Evolutionary conservation across 1,140 invertebrate genomes (phyloP).

Genomic region (Achroia grisella): DNA sequence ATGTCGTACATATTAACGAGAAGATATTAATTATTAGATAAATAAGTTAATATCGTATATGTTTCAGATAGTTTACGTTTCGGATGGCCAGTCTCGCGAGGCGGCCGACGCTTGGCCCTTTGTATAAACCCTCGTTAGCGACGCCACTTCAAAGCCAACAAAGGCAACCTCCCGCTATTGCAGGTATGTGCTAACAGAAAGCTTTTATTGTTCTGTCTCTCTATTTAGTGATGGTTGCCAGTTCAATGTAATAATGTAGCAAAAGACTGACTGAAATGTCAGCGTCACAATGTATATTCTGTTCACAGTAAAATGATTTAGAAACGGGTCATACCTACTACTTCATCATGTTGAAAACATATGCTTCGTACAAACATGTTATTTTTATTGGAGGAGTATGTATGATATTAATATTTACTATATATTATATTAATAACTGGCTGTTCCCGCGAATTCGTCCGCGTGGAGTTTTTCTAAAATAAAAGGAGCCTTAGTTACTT

Average conservation of each 20-base stretch:
- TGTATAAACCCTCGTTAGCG: slow-evolving; percentile 5
- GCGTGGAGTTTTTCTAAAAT: too few relatives aligned
- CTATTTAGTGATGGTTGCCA: not conserved
- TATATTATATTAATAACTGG: too few relatives aligned
- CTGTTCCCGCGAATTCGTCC: too few relatives aligned
- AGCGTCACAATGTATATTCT: too few relatives aligned
- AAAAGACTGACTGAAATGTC: too few relatives aligned
- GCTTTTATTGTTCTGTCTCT: not conserved
- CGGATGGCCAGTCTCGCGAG: slow-evolving; percentile 1
- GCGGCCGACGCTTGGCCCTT: not conserved
- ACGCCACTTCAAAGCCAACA: slow-evolving; percentile 1
- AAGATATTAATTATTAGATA: slow-evolving; percentile 1
- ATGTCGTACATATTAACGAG: not conserved
- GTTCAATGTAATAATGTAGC: not conserved
- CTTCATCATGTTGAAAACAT: too few relatives aligned
- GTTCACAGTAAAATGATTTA: too few relatives aligned
- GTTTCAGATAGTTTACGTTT: slow-evolving; percentile 4
- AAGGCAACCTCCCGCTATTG: not conserved
- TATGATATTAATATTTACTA: too few relatives aligned
- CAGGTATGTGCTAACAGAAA: not conserved
- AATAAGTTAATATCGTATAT: not conserved
- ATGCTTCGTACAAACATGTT: too few relatives aligned
- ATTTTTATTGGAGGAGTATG: too few relatives aligned
- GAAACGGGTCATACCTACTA: too few relatives aligned
- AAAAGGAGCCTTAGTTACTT: too few relatives aligned